Percentiles rank a stretch among this genome's conserved stretches.
These are phyloP conservation scores for Sparus aurata DNA, from an alignment of 2,797 vertebrate species.

Conservation along the genomic window DNA sequence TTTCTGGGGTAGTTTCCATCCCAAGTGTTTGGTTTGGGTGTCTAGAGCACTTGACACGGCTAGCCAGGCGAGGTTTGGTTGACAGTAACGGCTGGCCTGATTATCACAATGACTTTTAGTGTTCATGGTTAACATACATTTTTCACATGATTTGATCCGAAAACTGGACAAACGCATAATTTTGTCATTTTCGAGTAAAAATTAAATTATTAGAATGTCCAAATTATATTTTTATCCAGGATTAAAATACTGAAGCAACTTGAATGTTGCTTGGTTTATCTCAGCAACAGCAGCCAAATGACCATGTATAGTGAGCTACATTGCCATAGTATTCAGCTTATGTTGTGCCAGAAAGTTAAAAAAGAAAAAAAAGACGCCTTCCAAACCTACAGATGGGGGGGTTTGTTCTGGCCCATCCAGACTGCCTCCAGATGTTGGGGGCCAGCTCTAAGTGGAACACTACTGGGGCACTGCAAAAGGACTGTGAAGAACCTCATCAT, in stretches of 20 bases:
- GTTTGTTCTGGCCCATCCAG: conserved; percentile 21
- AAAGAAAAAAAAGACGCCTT: conserved; percentile 18
- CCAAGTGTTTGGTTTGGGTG: conserved; percentile 47
- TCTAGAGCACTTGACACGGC: conserved; percentile 58
- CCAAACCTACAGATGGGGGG: conserved; percentile 38
- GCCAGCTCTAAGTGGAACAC: conserved; percentile 48
- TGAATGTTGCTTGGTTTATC: conserved; percentile 46
- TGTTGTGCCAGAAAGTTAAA: conserved; percentile 22
- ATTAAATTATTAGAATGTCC: conserved; percentile 10
- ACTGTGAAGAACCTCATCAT: conserved; percentile 63
- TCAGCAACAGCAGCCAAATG: conserved; percentile 32
- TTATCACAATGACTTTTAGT: conserved; percentile 32
- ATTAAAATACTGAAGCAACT: conserved; percentile 42
- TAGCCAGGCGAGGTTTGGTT: conserved; percentile 35
- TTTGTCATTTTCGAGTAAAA: conserved; percentile 8
- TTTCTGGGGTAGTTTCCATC: conserved; percentile 47
- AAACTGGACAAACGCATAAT: conserved; percentile 10
- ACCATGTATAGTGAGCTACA: conserved; percentile 5
- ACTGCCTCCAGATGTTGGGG: conserved; percentile 24
- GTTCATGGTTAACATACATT: not conserved
- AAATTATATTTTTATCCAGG: not conserved
- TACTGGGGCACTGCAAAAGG: conserved; percentile 43
- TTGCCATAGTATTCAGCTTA: conserved; percentile 46
- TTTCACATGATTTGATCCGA: conserved; percentile 8
- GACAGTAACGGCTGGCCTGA: conserved; percentile 24